A percentile compares a stretch with the other conserved stretches of the same genome.
These are phyloP conservation scores for Pycnomerus fuliginosus DNA, from an alignment of 2,888 invertebrate genomes.

Conservation along the genomic window DNA sequence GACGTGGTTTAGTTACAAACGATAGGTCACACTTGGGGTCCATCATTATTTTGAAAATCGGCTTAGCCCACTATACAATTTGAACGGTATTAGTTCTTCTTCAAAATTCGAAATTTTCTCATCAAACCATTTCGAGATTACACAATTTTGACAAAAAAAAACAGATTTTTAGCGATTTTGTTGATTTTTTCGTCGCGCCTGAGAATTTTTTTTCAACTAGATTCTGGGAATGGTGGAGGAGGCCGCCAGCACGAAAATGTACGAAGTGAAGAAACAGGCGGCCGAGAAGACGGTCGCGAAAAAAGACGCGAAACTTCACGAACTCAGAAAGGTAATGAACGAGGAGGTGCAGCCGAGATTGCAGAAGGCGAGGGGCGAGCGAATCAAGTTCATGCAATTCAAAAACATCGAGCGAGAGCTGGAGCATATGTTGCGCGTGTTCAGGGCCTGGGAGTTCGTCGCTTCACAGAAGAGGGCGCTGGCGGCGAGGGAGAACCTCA, in stretches of 20 bases:
- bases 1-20: too few species aligned
- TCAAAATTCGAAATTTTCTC: too few species aligned
- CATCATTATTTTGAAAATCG: too few species aligned
- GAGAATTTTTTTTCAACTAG: constrained; percentile 54
- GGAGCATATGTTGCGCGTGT: constrained; percentile 74
- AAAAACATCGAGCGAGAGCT: constrained; percentile 83
- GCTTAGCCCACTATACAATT: too few species aligned
- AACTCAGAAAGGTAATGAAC: constrained; percentile 75
- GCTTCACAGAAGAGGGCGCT: constrained; percentile 38
- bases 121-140: too few species aligned
- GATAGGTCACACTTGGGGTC: too few species aligned
- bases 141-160: too few species aligned
- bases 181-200: too few species aligned
- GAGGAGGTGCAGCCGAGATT: constrained; percentile 93
- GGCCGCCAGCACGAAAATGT: constrained; percentile 96
- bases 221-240: constrained; percentile 98
- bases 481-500: constrained; percentile 38
- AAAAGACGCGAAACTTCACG: constrained; percentile 86
- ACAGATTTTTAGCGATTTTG: too few species aligned
- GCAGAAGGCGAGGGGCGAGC: constrained; percentile 80
- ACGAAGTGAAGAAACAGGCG: constrained; percentile 87
- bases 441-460: constrained; percentile 71
- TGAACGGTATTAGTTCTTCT: too few species aligned
- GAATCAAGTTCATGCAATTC: constrained; percentile 81
- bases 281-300: constrained; percentile 87